phyloP scores from a whole-genome alignment of 2,888 invertebrate species.

The Pimpla rufipes region DNA sequence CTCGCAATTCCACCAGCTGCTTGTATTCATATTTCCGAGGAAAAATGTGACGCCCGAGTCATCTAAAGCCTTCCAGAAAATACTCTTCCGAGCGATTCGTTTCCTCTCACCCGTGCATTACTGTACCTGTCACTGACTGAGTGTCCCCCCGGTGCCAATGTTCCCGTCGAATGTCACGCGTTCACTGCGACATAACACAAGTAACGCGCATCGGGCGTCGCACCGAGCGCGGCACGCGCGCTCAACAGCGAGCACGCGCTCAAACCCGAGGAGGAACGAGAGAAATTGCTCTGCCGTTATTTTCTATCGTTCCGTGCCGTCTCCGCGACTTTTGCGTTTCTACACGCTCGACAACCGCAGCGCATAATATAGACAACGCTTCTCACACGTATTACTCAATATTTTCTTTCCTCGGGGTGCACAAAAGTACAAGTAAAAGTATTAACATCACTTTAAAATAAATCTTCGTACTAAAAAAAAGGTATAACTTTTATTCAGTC shows the following conservation, averaged over 20 bases:
- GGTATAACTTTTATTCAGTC: too few relatives aligned
- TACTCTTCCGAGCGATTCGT: conserved; percentile 53
- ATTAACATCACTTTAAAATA: too few relatives aligned
- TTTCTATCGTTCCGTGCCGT: conserved; percentile 44
- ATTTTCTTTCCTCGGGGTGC: background rate
- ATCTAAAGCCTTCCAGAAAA: conserved; percentile 8
- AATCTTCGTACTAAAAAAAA: too few relatives aligned
- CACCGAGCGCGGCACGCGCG: conserved; percentile 40
- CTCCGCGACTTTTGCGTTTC: background rate
- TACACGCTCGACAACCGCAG: conserved; percentile 8
- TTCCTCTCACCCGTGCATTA: conserved; percentile 67
- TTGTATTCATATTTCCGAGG: conserved; percentile 17
- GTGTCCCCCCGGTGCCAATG: conserved; percentile 55
- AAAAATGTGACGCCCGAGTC: conserved; percentile 33
- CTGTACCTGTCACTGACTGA: conserved; percentile 77
- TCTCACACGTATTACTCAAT: background rate
- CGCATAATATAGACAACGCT: background rate
- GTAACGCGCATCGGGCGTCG: conserved; percentile 32
- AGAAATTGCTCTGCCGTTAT: conserved; percentile 64
- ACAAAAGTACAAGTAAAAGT: background rate
- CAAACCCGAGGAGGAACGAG: conserved; percentile 17
- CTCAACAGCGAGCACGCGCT: conserved; percentile 24
- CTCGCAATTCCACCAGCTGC: conserved; percentile 20
- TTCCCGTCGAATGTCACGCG: conserved; percentile 69
- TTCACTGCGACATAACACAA: conserved; percentile 58